Evolutionary conservation across 2,797 vertebrate species (phyloP), one percentile per base, ranked within the genome.

Genomic region (Ficedula albicollis): DNA sequence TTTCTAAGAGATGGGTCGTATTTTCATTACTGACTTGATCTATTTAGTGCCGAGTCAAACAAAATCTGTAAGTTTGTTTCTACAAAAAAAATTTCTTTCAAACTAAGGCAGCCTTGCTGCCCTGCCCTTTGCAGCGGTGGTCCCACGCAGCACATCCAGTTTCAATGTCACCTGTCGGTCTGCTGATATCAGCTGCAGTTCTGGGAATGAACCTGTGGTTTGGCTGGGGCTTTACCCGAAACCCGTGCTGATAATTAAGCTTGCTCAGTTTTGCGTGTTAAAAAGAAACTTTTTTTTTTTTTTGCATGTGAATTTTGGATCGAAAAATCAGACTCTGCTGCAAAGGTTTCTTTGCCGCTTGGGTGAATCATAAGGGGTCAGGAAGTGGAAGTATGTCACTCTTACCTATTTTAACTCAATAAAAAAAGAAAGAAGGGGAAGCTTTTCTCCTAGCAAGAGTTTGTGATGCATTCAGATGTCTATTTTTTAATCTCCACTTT

Each of bases 121-220:
- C 63, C 0, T 69, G 76, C 22, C 41, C 79, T 69, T 64, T 52
- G 56, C 29, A 10, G 75, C 4, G 3, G 13, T 15, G 59, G 16
- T 21, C 4, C n/a, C n/a, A 1, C 0, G 68, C 49, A 15, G 26
- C 5, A 1, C 25, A 1, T 32, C 62, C 43, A 23, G 2, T 54
- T 36, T 32, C 21, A 3, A 0, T 38, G 69, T 44, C 58, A 2
- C 2, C 1, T 12, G 9, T 20, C 3, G 0, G 29, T 21, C 34
- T 56, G 25, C 23, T 29, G 4, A 8, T 5, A 17, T 0, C 20
- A 0, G 0, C 39, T 16, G 6, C 9, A 2, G 39, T 1, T 0
- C 25, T 23, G 16, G 41, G 44, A 23, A 2, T 25, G 48, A 17
- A 34, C 5, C n/a, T 19, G 29, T 22, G 54, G 8, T n/a, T 59